Percentiles rank a stretch among this genome's conserved stretches.
phyloP scores from a whole-genome alignment of 2,113 vertebrate species.

The Corvus cornix region DNA sequence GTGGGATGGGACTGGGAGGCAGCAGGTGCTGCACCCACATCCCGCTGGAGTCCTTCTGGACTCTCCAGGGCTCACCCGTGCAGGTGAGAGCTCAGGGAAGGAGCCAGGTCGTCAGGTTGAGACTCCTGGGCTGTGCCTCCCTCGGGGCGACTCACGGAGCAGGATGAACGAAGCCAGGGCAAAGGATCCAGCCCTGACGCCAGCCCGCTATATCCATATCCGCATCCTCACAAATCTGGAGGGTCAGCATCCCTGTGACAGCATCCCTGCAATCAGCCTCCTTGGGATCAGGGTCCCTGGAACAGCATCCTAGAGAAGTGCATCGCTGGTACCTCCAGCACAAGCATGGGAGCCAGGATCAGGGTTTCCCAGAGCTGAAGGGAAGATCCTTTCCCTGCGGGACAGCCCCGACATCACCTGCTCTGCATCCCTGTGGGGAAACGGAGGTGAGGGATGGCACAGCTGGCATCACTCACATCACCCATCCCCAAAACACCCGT shows the following conservation, averaged over 20 bases:
- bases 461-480: rapidly evolving
- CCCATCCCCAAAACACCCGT: background rate
- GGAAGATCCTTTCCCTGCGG: background rate
- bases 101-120: background rate
- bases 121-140: background rate
- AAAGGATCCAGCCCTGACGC: background rate
- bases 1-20: background rate
- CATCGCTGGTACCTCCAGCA: background rate
- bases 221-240: background rate
- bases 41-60: background rate
- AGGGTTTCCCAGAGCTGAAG: background rate
- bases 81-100: background rate
- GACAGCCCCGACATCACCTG: background rate
- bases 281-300: background rate
- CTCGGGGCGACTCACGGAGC: background rate
- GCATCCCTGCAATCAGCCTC: rapidly evolving
- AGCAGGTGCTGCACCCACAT: rapidly evolving
- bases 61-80: rapidly evolving
- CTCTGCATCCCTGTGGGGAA: background rate
- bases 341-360: background rate
- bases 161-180: rapidly evolving
- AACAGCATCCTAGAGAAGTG: background rate
- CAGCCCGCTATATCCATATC: background rate
- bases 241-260: background rate
- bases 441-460: background rate